Base-by-base conservation (phyloP, 2,113 vertebrate species). In the Heptranchias perlo region DNA sequence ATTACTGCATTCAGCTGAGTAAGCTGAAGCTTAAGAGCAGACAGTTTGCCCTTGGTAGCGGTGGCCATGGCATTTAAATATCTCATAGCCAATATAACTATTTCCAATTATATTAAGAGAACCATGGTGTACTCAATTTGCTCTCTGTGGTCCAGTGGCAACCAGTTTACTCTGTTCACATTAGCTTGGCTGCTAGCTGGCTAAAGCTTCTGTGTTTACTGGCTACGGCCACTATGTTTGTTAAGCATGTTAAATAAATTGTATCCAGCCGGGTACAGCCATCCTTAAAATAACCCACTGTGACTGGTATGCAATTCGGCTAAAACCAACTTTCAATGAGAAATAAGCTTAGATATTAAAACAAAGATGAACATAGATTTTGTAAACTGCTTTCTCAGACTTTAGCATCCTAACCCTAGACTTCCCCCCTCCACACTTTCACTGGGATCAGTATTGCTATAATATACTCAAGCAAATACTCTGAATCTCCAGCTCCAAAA, bases 161-260 rank as follows among this genome's bases (percentile, higher is more conserved):
- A 93, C 39, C 1, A n/a, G 78, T 47, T 82, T 82, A 21, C 78
- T 44, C 78, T 21, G 78, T 82, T 82, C 78, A 47, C 39, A 82
- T 82, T 93, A 21, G 0, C 35, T n/a, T 5, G 0, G 35, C 54
- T 62, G 54, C 28, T 21, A 92, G 35, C 54, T 92, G 14, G 89
- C n/a, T 93, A 62, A 61, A 93, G 58, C 35, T 93, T 31, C 31
- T 62, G 61, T 62, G 35, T 87, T 52, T 87, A 52, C 89, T 16
- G 61, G 23, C 54, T 39, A 61, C 13, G 89, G n/a, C 23, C 2
- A 21, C 16, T 54, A 4, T 92, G 35, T 89, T 89, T 58, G 49
- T 92, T 93, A 92, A 39, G 89, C 5, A 93, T 23, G n/a, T 93
- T 64, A 93, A 93, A 93, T 93, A n/a, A 21, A 62, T 62, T 54